Evolutionary conservation across 1,140 invertebrate genomes (phyloP), one percentile per base, ranked within the genome.

Genomic region (Drosophila teissieri): DNA sequence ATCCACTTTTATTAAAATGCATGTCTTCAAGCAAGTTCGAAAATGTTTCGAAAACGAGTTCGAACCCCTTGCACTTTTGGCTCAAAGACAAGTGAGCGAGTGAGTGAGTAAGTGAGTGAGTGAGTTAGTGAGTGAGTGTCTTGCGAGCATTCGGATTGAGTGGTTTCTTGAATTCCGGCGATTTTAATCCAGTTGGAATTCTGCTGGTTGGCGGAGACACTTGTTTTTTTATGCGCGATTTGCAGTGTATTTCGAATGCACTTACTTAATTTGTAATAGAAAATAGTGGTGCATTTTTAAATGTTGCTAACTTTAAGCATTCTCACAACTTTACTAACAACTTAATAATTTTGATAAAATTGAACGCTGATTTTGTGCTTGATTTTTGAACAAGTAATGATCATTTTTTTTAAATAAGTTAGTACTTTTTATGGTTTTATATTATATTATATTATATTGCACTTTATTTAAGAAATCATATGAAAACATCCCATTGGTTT

Each of bases 1-100:
- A n/a, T 8, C 27, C 8, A n/a, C 6, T 5, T 17, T 51, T 11
- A 14, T 31, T 19, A 2, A 19, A 19, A 31, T 39, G 37, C 6
- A 42, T n/a, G 31, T 62, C 56, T 55, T 27, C 24, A 39, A 10
- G 12, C 15, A n/a, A 64, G 56, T 86, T 86, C 63, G 55, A 62
- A 70, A 42, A 14, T 44, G 48, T 37, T 69, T 69, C 63, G 79
- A 77, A 75, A 73, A 45, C 1, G 36, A 42, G 58, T 85, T 88
- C 83, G 83, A 86, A 86, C 64, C 52, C 56, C 72, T 80, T 88
- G 79, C 79, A 79, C 65, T 67, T 77, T 65, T 74, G 75, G 78
- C 83, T 86, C 82, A 88, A 88, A 74, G 31, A 31, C 73, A 34
- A 15, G 34, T 31, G 31, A 24, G 37, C 11, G 44, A 51, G 37